Percentiles rank a stretch among this genome's conserved stretches.
Conservation (phyloP, 2,888 invertebrate species). For the Digitonthophagus gazella region DNA sequence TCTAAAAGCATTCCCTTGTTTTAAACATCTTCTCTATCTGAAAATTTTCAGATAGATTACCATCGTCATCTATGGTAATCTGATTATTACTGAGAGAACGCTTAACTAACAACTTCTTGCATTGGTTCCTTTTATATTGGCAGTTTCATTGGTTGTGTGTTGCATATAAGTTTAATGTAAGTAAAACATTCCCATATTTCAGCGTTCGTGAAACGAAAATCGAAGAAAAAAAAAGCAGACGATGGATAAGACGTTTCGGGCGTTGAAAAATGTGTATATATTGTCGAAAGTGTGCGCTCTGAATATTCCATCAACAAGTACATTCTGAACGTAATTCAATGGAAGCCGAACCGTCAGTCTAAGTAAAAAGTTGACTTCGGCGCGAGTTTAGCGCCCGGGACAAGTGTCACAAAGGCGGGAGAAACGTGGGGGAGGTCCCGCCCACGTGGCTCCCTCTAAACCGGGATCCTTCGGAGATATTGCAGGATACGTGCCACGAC, state of each 20-base stretch:
- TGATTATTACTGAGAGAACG: no score
- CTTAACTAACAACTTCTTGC: no score
- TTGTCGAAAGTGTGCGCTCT: constrained; percentile 31
- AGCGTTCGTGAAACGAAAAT: not conserved
- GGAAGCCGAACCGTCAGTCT: constrained; percentile 40
- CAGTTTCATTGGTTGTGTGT: no score
- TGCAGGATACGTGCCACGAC: constrained; percentile 43
- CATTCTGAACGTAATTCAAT: constrained; percentile 42
- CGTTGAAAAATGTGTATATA: constrained; percentile 17
- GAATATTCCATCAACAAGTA: constrained; percentile 41
- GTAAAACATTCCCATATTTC: not conserved
- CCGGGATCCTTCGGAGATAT: constrained; percentile 40
- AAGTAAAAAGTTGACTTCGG: constrained; percentile 45
- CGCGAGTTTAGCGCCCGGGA: constrained; percentile 42
- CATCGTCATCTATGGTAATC: no score
- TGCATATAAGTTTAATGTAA: no score
- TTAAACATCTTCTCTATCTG: no score
- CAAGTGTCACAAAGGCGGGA: constrained; percentile 42
- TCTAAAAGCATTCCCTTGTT: no score
- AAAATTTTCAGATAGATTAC: no score
- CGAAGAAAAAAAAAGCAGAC: not conserved
- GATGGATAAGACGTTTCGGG: constrained; percentile 7
- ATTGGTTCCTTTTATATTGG: no score
- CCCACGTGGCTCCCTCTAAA: constrained; percentile 4
- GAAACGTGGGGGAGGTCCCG: constrained; percentile 32